phyloP scores from a whole-genome alignment of 2,113 vertebrate genomes.

The Silurus meridionalis region DNA sequence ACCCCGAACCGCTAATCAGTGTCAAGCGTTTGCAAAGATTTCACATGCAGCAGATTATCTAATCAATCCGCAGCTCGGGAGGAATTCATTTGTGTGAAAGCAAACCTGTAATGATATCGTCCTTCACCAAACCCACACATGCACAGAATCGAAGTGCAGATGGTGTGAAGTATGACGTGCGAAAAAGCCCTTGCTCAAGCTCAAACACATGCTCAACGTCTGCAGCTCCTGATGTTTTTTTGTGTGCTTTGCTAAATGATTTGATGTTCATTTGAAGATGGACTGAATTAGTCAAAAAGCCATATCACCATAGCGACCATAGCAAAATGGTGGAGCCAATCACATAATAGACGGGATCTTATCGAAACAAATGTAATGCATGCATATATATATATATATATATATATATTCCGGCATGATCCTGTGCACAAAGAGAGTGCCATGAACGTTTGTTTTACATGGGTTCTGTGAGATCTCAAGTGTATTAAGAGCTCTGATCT shows the following conservation, averaged over 20 bases:
- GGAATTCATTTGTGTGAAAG: conserved; percentile 4
- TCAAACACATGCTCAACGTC: neutral
- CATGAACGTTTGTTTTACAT: too few species aligned
- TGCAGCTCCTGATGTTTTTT: neutral
- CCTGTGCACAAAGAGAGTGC: too few species aligned
- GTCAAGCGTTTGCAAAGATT: neutral
- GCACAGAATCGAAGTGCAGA: neutral
- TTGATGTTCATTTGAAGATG: neutral
- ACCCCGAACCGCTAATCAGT: conserved; percentile 13
- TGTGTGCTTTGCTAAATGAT: neutral
- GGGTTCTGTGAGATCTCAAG: too few species aligned
- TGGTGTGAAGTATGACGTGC: neutral
- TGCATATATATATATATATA: neutral
- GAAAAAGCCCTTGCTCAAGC: neutral
- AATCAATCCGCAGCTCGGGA: conserved; percentile 1
- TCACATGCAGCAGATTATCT: neutral
- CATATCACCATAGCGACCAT: neutral
- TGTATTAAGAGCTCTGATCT: too few species aligned
- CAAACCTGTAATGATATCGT: neutral
- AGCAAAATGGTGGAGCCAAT: neutral
- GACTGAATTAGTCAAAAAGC: neutral
- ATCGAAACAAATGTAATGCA: neutral
- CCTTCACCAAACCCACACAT: neutral
- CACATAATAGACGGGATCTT: neutral
- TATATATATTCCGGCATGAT: too few species aligned